A percentile compares a stretch with the other conserved stretches of the same genome.
Conservation (phyloP, 2,113 vertebrate genomes). For the Acrocephalus arundinaceus region DNA sequence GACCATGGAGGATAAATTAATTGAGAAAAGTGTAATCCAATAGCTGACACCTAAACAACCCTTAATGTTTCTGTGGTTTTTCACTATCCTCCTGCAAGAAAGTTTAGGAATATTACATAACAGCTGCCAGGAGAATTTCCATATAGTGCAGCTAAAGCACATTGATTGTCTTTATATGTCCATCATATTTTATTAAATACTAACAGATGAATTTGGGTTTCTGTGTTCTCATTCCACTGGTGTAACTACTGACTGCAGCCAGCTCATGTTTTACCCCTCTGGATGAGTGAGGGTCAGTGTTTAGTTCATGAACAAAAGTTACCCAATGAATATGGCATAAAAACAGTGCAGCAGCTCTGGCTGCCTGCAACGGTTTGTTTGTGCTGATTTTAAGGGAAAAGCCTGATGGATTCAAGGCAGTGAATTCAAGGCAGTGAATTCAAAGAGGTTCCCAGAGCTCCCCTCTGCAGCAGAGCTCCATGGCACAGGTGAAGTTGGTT, state of each 20-base stretch:
- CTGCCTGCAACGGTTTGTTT: background rate
- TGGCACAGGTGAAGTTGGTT: no score
- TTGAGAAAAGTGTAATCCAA: background rate
- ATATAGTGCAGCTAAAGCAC: background rate
- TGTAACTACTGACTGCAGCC: background rate
- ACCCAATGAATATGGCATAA: background rate
- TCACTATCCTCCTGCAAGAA: background rate
- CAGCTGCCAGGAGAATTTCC: constrained; percentile 1
- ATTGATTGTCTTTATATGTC: background rate
- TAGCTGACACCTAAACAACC: constrained; percentile 9
- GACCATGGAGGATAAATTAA: constrained; percentile 65
- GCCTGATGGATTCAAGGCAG: background rate
- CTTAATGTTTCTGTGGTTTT: background rate
- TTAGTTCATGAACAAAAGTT: background rate
- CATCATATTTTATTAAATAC: background rate
- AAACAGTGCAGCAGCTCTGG: background rate
- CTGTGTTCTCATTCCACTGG: background rate
- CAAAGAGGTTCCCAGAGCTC: background rate
- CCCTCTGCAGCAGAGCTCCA: background rate
- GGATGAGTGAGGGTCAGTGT: background rate
- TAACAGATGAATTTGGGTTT: background rate
- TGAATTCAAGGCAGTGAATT: background rate
- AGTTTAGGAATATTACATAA: background rate
- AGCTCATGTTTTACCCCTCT: background rate
- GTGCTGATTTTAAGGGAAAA: background rate